A percentile compares a stretch with the other conserved stretches of the same genome.
These are phyloP conservation scores for Torymus auratus DNA, from an alignment of 2,888 invertebrate genomes.

Conservation along the genomic window DNA sequence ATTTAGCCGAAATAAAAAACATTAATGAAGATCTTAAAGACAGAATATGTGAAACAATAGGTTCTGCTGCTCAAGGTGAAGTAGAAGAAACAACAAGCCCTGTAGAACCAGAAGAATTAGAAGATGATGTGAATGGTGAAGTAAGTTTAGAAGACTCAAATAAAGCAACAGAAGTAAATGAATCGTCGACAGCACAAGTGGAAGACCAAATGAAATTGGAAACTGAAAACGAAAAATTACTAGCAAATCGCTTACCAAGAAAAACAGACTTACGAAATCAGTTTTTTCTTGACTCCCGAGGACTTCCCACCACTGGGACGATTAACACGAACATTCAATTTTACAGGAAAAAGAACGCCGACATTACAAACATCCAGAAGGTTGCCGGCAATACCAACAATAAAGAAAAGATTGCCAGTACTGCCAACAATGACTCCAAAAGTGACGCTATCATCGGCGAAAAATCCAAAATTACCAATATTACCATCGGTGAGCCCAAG, in stretches of 20 bases:
- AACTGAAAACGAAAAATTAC: background rate
- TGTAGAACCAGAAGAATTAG: slow-evolving; percentile 1
- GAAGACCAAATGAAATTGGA: slow-evolving; percentile 23
- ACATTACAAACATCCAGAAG: too few species aligned
- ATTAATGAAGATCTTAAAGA: background rate
- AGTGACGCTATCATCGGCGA: background rate
- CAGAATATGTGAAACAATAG: background rate
- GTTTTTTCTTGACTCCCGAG: slow-evolving; percentile 10
- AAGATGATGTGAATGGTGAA: background rate
- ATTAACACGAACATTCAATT: too few species aligned
- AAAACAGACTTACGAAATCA: slow-evolving; percentile 27
- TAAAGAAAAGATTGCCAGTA: background rate
- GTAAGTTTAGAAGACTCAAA: slow-evolving; percentile 1
- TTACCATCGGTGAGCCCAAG: too few species aligned
- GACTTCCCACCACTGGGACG: background rate
- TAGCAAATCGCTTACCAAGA: slow-evolving; percentile 45
- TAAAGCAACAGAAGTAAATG: background rate
- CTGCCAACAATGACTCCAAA: background rate
- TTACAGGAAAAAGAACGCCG: background rate
- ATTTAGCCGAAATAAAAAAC: background rate
- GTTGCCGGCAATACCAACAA: background rate
- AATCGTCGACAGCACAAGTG: background rate
- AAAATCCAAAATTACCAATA: background rate
- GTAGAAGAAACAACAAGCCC: background rate
- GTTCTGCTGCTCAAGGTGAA: background rate